Evolutionary conservation across 2,888 invertebrate genomes (phyloP), one percentile per base, ranked within the genome.

Genomic region (Lasioglossum morio): DNA sequence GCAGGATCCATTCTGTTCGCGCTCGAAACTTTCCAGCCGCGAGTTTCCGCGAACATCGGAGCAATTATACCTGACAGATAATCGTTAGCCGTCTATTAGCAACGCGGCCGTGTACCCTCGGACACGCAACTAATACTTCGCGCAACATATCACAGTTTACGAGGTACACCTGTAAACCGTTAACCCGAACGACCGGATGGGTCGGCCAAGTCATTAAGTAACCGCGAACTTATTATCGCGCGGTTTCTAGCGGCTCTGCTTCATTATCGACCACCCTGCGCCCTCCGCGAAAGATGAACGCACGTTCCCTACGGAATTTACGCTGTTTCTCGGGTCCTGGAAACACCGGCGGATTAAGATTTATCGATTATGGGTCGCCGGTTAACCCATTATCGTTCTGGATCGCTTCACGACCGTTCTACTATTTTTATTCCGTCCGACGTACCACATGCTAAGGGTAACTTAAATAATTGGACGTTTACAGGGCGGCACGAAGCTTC

Each of bases 21-120:
- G 57, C 48, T 19, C 48, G 53, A 34, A 46, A 72, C 63, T 48
- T 46, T 72, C 60, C 34, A 37, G 57, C 76, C 40, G 74, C 70
- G 72, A 74, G 72, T 86, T 77, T 79, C 34, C 86, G 81, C 48
- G 85, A 77, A 83, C 60, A 70, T 80, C 27, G 73, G 86, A 72
- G 73, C 79, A 87, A 87, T 89, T 87, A 82, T 46, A 37, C 16
- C 82, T 70, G 82, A 81, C 87, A 79, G 87, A 87, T 81, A 84
- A 84, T 89, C 84, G 76, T 87, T 79, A 86, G 75, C 66, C 81
- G 79, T 79, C 84, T 79, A 89, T 89, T 89, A 89, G 81, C 63
- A 77, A 73, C 79, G 75, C 70, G 72, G 23, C 77, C 81, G 73
- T 46, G 23, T 53, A 75, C 53, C 37, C 69, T 69, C 66, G 57